Evolutionary conservation across 2,888 invertebrate genomes (phyloP).

Genomic region (Tethea ocularis): DNA sequence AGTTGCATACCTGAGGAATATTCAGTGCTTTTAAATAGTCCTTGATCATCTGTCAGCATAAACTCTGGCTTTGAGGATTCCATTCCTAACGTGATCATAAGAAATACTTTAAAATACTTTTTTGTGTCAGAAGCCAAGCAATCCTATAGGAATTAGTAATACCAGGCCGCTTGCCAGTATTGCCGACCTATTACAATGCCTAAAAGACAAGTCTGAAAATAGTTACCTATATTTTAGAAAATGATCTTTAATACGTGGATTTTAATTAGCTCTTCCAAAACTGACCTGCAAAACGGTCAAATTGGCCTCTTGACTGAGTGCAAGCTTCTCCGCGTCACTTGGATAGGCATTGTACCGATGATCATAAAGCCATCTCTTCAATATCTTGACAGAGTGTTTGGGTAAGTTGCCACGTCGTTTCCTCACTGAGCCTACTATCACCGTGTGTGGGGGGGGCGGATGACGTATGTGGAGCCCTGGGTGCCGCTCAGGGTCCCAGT

Average conservation of each 20-base stretch:
- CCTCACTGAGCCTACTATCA: constrained; percentile 83
- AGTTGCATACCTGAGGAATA: constrained; percentile 89
- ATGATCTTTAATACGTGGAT: no score
- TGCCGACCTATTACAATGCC: no score
- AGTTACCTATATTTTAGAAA: no score
- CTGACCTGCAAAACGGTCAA: constrained; percentile 92
- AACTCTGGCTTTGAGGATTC: no score
- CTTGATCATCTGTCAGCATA: no score
- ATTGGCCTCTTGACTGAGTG: constrained; percentile 92
- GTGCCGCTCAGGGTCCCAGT: constrained; percentile 70
- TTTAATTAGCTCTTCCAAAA: background rate
- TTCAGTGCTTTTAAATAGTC: no score
- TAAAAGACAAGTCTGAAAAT: no score
- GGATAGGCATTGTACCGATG: constrained; percentile 98
- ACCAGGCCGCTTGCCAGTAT: no score
- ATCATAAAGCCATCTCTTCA: constrained; percentile 96
- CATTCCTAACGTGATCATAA: no score
- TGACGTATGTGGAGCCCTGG: constrained; percentile 15
- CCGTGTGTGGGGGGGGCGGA: constrained; percentile 37
- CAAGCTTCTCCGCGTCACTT: constrained; percentile 94
- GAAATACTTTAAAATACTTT: no score
- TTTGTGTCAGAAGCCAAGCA: no score
- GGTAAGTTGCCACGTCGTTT: constrained; percentile 96
- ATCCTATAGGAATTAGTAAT: no score
- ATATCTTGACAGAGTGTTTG: constrained; percentile 95